phyloP scores from a whole-genome alignment of 1,140 invertebrate genomes.

The Doryteuthis pealeii region DNA sequence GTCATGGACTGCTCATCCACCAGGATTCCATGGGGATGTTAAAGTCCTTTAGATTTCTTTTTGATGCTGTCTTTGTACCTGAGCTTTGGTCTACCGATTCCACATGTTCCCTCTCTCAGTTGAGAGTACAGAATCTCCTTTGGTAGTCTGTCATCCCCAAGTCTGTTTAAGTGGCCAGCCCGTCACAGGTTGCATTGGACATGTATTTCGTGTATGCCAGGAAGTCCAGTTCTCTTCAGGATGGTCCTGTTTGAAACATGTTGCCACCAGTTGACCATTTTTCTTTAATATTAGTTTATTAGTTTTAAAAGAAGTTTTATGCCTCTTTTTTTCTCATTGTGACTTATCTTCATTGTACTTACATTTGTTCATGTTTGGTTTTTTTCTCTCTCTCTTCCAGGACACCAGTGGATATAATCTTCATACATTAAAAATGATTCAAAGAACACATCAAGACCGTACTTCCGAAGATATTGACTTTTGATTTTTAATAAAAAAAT shows the following conservation, averaged over 20 bases:
- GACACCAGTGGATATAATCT: neutral
- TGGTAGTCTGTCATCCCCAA: no score
- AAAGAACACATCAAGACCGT: neutral
- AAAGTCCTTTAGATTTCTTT: no score
- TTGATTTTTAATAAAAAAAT: no score
- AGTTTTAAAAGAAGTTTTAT: neutral
- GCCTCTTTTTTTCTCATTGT: neutral
- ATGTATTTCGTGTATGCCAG: neutral
- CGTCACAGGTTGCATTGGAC: no score
- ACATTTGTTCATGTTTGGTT: neutral
- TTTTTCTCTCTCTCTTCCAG: neutral
- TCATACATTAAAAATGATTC: neutral
- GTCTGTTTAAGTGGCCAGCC: no score
- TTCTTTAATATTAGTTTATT: neutral
- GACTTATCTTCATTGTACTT: neutral
- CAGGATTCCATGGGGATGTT: no score
- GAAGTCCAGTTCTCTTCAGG: neutral
- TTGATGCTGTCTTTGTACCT: no score
- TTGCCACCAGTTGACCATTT: neutral
- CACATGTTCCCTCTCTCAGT: no score
- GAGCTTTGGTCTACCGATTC: no score
- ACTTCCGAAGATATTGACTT: no score
- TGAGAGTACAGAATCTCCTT: no score
- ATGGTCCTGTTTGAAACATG: neutral
- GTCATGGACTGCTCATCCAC: no score